Evolutionary conservation across 2,888 invertebrate genomes (phyloP), one percentile per base, ranked within the genome.

Genomic region (Trichopoda pennipes): DNA sequence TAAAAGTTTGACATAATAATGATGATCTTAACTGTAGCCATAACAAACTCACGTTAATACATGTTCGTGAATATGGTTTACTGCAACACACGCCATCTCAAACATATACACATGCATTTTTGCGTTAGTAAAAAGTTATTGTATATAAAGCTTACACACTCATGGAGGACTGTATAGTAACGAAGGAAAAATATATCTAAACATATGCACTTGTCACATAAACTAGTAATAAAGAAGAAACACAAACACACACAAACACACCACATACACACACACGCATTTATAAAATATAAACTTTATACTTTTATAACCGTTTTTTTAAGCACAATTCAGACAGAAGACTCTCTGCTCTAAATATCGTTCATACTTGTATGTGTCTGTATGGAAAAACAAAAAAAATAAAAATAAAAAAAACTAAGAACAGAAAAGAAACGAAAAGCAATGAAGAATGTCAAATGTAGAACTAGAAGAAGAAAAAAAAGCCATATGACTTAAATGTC

Each of bases 211-310:
- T 79, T 84, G 83, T 79, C 83, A 83, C 55, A 79, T 69, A 51
- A 84, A 73, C 81, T 79, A 81, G 81, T 84, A 81, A 76, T 80
- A 51, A 66, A 28, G n/a, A n/a, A n/a, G n/a, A n/a, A n/a, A n/a
- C n/a, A n/a, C n/a, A n/a, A n/a, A n/a, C n/a, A n/a, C n/a, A n/a
- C n/a, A n/a, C n/a, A 14, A 10, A 60, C 47, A 60, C 35, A 47
- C 14, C n/a, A 14, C n/a, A 60, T 35, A 60, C 35, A 47, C 14
- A 12, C 9, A 53, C 14, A 49, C 32, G 17, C 28, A 28, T 28
- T 28, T 6, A 4, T 28, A 4, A 28, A 28, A 28, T 7, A 28
- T 19, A 44, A 68, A 53, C 3, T 75, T 60, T 58, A 51, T 35
- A 61, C 21, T 75, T 44, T 61, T 17, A 69, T 44, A 61, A 68